phyloP scores from a whole-genome alignment of 2,797 vertebrate genomes.

The Pseudomugil tenellus region DNA sequence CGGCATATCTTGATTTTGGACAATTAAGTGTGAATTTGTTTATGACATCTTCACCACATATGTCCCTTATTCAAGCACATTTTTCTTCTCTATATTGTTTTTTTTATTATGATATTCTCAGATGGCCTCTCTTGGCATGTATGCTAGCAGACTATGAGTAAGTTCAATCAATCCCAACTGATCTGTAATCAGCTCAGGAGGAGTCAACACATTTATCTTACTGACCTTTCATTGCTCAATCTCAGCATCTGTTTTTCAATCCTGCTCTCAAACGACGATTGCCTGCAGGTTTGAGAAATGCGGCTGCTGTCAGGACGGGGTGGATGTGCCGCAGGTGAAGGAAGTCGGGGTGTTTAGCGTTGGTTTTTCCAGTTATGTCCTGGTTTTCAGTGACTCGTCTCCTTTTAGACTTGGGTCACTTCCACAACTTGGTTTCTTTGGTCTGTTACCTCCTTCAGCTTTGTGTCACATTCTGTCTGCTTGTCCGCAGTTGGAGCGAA shows the following conservation, averaged over 20 bases:
- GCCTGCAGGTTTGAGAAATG: conserved; percentile 35
- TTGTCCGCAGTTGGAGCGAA: conserved; percentile 1
- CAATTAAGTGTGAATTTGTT: conserved; percentile 25
- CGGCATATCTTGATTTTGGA: conserved; percentile 28
- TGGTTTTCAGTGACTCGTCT: conserved; percentile 45
- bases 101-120: not conserved
- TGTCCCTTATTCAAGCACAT: not conserved
- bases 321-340: conserved; percentile 35
- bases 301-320: conserved; percentile 32
- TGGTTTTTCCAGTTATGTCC: conserved; percentile 39
- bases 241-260: conserved; percentile 28
- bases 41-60: conserved; percentile 2
- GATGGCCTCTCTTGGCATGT: conserved; percentile 14
- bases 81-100: not conserved
- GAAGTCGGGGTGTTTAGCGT: conserved; percentile 24
- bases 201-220: conserved; percentile 52
- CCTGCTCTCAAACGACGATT: conserved; percentile 26
- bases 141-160: conserved; percentile 18
- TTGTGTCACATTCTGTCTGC: conserved; percentile 27
- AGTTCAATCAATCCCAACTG: conserved; percentile 46
- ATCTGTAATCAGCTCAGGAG: conserved; percentile 54
- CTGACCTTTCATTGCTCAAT: conserved; percentile 54
- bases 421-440: conserved; percentile 34
- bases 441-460: conserved; percentile 17
- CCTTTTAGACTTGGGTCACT: conserved; percentile 1